Evolutionary conservation across 2,888 invertebrate genomes (phyloP).

Genomic region (Limnephilus marmoratus): DNA sequence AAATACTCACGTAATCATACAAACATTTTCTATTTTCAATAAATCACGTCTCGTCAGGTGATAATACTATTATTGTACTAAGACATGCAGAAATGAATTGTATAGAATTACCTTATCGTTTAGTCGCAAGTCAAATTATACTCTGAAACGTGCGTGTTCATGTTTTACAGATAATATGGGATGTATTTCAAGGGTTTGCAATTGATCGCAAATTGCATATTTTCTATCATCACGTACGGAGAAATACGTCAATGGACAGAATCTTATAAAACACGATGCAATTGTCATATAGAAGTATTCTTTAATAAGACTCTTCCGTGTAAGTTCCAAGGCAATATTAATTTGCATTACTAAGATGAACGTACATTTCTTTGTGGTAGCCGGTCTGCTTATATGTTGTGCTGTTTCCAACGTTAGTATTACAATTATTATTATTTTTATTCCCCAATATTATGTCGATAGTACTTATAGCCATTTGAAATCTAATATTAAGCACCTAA

Average conservation of each 20-base stretch:
- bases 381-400: not conserved
- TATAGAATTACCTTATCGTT: not conserved
- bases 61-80: not conserved
- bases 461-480: no score
- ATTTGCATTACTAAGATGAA: not conserved
- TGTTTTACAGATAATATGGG: not conserved
- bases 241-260: not conserved
- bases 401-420: constrained; percentile 8
- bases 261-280: not conserved
- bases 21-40: not conserved
- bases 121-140: not conserved
- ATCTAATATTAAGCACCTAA: no score
- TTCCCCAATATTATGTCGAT: no score
- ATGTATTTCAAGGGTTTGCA: not conserved
- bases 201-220: not conserved
- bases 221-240: not conserved
- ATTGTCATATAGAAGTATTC: not conserved
- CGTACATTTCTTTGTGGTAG: not conserved
- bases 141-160: constrained; percentile 11
- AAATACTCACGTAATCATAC: not conserved
- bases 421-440: not conserved
- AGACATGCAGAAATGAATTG: not conserved
- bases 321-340: not conserved
- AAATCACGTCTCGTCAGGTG: not conserved
- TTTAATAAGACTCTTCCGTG: not conserved